Evolutionary conservation across 2,888 invertebrate genomes (phyloP).

Genomic region (Pseudococcus longispinus): DNA sequence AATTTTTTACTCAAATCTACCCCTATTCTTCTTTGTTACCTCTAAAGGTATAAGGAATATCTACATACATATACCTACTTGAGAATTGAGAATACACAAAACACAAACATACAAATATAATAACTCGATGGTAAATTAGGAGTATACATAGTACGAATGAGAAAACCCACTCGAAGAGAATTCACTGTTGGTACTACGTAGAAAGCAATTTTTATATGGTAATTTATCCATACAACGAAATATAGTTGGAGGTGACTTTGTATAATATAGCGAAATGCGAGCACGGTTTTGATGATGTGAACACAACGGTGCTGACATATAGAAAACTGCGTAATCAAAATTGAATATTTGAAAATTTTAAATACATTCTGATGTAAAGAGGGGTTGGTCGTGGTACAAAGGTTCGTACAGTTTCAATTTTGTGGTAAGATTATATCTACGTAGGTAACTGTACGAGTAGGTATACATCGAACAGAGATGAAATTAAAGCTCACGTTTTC

Average conservation of each 20-base stretch:
- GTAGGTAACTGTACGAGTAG: too few species aligned
- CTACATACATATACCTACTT: neutral
- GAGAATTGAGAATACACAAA: neutral
- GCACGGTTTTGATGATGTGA: neutral
- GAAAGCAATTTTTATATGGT: conserved; percentile 7
- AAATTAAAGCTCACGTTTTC: conserved; percentile 6
- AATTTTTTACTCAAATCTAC: too few species aligned
- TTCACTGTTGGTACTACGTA: neutral
- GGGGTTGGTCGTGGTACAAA: neutral
- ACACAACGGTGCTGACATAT: neutral
- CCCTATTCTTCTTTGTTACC: too few species aligned
- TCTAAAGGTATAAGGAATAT: too few species aligned
- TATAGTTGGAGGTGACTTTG: neutral
- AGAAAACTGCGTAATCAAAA: neutral
- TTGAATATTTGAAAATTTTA: conserved; percentile 14
- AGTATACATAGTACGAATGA: neutral
- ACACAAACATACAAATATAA: neutral
- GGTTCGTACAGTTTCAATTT: conserved; percentile 7
- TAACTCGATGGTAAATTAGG: neutral
- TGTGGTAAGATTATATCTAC: neutral
- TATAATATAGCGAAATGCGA: neutral
- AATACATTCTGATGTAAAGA: neutral
- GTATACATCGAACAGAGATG: neutral
- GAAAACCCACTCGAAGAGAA: neutral
- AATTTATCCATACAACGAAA: neutral